Conservation (phyloP, 2,113 vertebrate species). For the Paradisaea rubra region DNA sequence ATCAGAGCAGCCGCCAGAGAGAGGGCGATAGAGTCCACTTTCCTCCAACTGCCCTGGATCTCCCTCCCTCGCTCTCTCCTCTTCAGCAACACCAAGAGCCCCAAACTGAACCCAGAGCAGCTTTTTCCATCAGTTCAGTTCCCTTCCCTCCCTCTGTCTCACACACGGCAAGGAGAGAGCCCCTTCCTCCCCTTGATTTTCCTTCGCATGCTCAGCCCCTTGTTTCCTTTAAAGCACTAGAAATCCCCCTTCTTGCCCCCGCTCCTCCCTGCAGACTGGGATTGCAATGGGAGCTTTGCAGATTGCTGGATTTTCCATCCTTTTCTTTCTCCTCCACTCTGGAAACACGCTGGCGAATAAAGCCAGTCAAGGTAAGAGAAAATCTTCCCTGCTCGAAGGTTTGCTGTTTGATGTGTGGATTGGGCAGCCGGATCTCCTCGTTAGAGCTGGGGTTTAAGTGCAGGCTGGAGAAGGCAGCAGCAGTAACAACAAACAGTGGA, state of each 20-base stretch:
- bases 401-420: constrained; percentile 5
- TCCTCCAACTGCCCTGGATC: constrained; percentile 57
- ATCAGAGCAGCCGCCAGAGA: constrained; percentile 58
- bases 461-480: constrained; percentile 33
- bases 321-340: constrained; percentile 84
- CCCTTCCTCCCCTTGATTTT: constrained; percentile 20
- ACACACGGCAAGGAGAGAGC: constrained; percentile 24
- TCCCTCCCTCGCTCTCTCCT: constrained; percentile 48
- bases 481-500: neutral
- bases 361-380: constrained; percentile 85
- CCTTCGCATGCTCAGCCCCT: constrained; percentile 47
- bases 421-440: constrained; percentile 12
- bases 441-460: neutral
- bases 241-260: constrained; percentile 42
- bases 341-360: constrained; percentile 80
- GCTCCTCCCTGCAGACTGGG: constrained; percentile 52
- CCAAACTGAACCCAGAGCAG: constrained; percentile 43
- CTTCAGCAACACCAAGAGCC: constrained; percentile 51
- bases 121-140: constrained; percentile 45
- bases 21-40: constrained; percentile 67
- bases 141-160: constrained; percentile 47
- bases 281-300: constrained; percentile 81
- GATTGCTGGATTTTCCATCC: constrained; percentile 82
- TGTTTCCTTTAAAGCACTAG: constrained; percentile 57
- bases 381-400: neutral